These are phyloP conservation scores for Apomyelois bistriatella DNA, from an alignment of 2,888 invertebrate genomes.

Conservation along the genomic window DNA sequence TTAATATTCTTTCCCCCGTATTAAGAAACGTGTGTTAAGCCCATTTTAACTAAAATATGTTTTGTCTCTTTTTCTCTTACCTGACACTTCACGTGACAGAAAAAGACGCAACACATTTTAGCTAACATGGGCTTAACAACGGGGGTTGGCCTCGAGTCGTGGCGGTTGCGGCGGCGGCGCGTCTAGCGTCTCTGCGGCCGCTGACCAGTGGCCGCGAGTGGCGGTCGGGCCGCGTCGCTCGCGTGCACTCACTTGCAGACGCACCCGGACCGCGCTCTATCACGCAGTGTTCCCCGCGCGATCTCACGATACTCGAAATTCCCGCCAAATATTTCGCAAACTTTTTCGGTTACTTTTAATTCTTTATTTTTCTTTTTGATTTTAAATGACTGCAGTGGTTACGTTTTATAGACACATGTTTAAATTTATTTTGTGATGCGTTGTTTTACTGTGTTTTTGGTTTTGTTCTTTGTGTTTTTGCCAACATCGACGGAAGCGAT, in stretches of 20 bases:
- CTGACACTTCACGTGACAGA: too few relatives aligned
- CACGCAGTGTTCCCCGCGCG: constrained; percentile 30
- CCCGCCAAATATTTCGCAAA: constrained; percentile 61
- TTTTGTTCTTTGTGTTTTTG: constrained; percentile 75
- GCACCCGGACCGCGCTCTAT: constrained; percentile 45
- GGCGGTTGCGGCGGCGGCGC: constrained; percentile 39
- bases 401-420: constrained; percentile 17
- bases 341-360: constrained; percentile 23
- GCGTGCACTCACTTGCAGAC: constrained; percentile 55
- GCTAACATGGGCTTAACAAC: too few relatives aligned
- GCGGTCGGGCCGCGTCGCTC: constrained; percentile 36
- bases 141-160: too few relatives aligned
- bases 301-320: constrained; percentile 34
- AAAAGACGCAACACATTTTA: too few relatives aligned
- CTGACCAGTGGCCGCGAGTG: constrained; percentile 61
- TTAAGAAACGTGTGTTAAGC: too few relatives aligned
- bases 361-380: constrained; percentile 22
- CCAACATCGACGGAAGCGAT: constrained; percentile 65
- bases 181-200: constrained; percentile 37
- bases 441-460: constrained; percentile 60
- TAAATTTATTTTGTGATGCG: constrained; percentile 61
- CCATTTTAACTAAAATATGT: too few relatives aligned
- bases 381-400: constrained; percentile 13
- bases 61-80: too few relatives aligned
- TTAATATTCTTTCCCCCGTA: constrained; percentile 32